Base-by-base conservation (phyloP, 1,140 invertebrate species). In the Pachyrhynchus sulphureomaculatus region DNA sequence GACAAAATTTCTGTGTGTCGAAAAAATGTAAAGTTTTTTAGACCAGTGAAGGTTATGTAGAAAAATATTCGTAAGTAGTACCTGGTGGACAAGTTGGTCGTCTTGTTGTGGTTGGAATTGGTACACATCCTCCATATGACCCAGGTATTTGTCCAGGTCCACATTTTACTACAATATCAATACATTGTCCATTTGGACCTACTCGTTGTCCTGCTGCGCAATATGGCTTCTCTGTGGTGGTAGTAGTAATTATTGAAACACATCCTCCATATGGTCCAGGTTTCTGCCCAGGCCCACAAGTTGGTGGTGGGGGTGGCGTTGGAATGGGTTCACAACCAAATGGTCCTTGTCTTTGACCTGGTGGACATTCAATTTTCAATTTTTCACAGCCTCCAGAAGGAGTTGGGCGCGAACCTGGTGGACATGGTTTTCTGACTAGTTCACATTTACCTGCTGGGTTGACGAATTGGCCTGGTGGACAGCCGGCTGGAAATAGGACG, bases 171-270 rank as follows among this genome's bases (percentile, higher is more conserved):
- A 56, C 41, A 18, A 39, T 34, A 26, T 39, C 15, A 2, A 59
- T 51, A 36, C 66, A 69, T 4, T 24, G n/a, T 23, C 67, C 67
- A 47, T 67, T 56, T 4, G 63, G 57, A 48, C 39, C 34, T 34
- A n/a, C 33, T 10, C 33, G 36, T 39, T 42, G 41, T 17, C 53
- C 63, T 4, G 66, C 62, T 17, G 70, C 67, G 47, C 62, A 64
- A 20, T 48, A 23, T 45, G 32, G 20, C 9, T 10, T 26, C 26
- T 23, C 20, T 0, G 52, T 39, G 6, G 34, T 41, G 13, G 18
- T 12, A 1, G n/a, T 34, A 33, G 13, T 12, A 34, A 34, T 9
- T 4, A 9, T 45, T 15, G 42, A 18, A 20, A 55, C 18, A 20
- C 62, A 65, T 15, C 52, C 36, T n/a, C 51, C 52, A 20, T 34